Evolutionary conservation across 1,140 invertebrate genomes (phyloP), one percentile per base, ranked within the genome.

Genomic region (Habropoda laboriosa): DNA sequence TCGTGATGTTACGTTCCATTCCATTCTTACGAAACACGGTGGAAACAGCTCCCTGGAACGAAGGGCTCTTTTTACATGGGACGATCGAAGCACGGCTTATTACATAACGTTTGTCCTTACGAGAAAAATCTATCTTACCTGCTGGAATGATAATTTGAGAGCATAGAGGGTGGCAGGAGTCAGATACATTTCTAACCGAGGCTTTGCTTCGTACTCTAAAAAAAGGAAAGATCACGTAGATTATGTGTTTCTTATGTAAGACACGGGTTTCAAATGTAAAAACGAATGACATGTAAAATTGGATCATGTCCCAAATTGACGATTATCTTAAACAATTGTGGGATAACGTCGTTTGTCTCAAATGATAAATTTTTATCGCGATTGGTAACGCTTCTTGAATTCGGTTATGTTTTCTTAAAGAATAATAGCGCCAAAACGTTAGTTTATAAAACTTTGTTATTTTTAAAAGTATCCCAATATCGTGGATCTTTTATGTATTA

Each of bases 121-220:
- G 2, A 1, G 2, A 4, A 1, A 38, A 53, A 63, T 16, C 6
- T 12, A 12, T 4, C 21, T 73, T 82, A 92, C 91, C 89, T 91
- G 91, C 66, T 83, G 82, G 12, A 90, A 73, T 55, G 91, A 86
- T 63, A 91, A 83, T 74, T 86, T 89, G 32, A 92, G 61, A 70
- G 90, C 89, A 79, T 92, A 92, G 10, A 86, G 66, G 27, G 67
- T 70, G 27, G 86, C 47, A 81, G 80, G 73, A 27, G 89, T 89
- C 57, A 86, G 81, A 89, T 86, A 83, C 91, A 92, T 92, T 71
- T 88, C 86, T 81, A 73, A 57, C 12, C 70, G 64, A 67, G 76
- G 74, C 58, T 87, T 78, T 61, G 30, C 51, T 84, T 55, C 70
- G 71, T 84, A 86, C 60, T 73, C 88, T 90, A 66, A 85, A 90